phyloP scores from a whole-genome alignment of 2,797 vertebrate genomes.

The Pelobates cultripes region DNA sequence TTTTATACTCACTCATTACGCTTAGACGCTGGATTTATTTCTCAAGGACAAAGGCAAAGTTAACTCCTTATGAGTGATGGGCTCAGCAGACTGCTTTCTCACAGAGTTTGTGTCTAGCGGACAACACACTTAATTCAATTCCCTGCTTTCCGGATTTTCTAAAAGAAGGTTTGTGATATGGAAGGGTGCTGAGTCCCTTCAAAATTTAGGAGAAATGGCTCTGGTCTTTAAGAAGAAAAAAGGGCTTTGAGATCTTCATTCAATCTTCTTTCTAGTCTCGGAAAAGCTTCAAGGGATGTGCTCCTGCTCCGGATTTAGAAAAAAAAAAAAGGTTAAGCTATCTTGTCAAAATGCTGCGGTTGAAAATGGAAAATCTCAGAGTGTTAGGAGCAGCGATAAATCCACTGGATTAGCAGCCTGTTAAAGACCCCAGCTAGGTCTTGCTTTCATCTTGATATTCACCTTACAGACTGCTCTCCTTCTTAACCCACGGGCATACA shows the following conservation, averaged over 20 bases:
- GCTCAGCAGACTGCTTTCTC: slow-evolving; percentile 15
- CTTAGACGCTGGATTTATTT: background rate
- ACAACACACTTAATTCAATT: slow-evolving; percentile 19
- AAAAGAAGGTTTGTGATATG: slow-evolving; percentile 12
- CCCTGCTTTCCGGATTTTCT: slow-evolving; percentile 31
- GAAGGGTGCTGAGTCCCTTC: slow-evolving; percentile 28
- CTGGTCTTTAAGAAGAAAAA: slow-evolving; percentile 19
- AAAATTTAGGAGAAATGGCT: slow-evolving; percentile 24
- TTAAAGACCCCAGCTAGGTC: background rate
- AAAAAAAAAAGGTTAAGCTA: slow-evolving; percentile 47
- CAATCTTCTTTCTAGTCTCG: slow-evolving; percentile 34
- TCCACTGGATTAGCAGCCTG: slow-evolving; percentile 37
- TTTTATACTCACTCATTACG: slow-evolving; percentile 8
- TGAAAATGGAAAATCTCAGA: slow-evolving; percentile 28
- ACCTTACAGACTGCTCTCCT: background rate
- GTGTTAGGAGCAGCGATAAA: slow-evolving; percentile 35
- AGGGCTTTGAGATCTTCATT: slow-evolving; percentile 49
- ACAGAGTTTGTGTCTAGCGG: slow-evolving; percentile 11
- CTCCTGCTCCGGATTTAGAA: slow-evolving; percentile 31
- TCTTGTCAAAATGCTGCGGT: slow-evolving; percentile 50
- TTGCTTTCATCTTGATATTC: slow-evolving; percentile 24
- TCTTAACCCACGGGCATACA: no score
- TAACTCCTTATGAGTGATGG: slow-evolving; percentile 31
- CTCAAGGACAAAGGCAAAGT: slow-evolving; percentile 46
- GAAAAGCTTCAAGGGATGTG: slow-evolving; percentile 43